Percentiles rank a stretch among this genome's conserved stretches.
phyloP scores from a whole-genome alignment of 2,888 invertebrate genomes.

The Cataglyphis altisquamis region DNA sequence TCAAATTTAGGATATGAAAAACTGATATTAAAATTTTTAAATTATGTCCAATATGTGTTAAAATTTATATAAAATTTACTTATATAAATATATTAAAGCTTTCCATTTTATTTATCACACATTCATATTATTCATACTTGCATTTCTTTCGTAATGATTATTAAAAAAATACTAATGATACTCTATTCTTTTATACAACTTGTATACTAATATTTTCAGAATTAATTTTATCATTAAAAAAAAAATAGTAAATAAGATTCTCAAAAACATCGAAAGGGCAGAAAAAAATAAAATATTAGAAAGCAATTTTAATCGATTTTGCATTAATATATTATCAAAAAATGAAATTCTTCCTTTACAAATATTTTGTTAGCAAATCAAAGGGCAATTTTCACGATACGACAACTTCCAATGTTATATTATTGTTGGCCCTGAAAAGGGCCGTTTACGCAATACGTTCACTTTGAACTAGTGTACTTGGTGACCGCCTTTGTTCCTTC shows the following conservation, averaged over 20 bases:
- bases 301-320: no score
- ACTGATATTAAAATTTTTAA: not conserved
- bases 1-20: not conserved
- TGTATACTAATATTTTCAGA: not conserved
- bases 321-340: not conserved
- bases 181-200: no score
- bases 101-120: no score
- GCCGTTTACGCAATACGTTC: constrained; percentile 60
- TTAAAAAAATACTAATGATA: no score
- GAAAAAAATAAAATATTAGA: not conserved
- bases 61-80: no score
- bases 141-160: no score
- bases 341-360: no score
- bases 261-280: not conserved
- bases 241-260: not conserved
- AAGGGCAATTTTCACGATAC: not conserved
- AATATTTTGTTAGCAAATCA: not conserved
- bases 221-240: not conserved
- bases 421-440: constrained; percentile 73
- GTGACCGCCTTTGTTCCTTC: constrained; percentile 90
- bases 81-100: no score
- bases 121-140: no score
- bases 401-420: constrained; percentile 11
- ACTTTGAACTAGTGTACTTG: constrained; percentile 87
- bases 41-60: no score